Evolutionary conservation across 2,113 vertebrate species (phyloP), one percentile per base, ranked within the genome.

Genomic region (Lutjanus erythropterus): DNA sequence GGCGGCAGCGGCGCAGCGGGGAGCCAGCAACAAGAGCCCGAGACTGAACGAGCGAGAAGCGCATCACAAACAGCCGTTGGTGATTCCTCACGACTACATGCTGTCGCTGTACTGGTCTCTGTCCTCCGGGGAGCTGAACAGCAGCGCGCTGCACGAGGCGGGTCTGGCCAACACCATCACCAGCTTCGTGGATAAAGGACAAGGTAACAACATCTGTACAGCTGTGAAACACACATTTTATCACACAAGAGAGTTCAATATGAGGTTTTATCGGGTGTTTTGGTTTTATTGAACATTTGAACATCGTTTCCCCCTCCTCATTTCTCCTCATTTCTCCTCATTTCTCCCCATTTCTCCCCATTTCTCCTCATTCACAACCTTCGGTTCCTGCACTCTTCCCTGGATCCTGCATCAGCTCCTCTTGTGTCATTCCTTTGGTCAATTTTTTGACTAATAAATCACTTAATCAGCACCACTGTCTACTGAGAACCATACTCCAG

Each of bases 51-150:
- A 71, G 64, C 49, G 88, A 46, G 69, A 60, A 31, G 94, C 77
- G 81, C 92, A 4, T 90, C 95, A 75, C 80, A 95, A 93, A 76
- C 96, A 96, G 52, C 97, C 96, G 66, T 94, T 96, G 65, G 96
- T 99, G 74, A 97, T 93, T 0, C 97, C 97, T 42, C 98, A 98
- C 64, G 98, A 99, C 91, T 99, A 99, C 95, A 99, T 99, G 98
- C 95, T 99, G 85, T 98, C 97, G 31, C 95, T 99, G 83, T 99
- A 99, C 94, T 96, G 95, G 96, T 97, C 96, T 71, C 96, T 97
- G 59, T 97, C 96, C 72, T 95, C 94, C 80, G 96, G 96, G 65
- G 96, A 96, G 91, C 80, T 95, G 78, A 99, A 98, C 94, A 93
- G 95, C 91, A 98, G 97, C 92, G 91, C 96, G 76, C 94, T 97